Percentiles rank a stretch among this genome's conserved stretches.
Evolutionary conservation across 2,888 invertebrate genomes (phyloP).

Genomic region (Palloptera scutellata): DNA sequence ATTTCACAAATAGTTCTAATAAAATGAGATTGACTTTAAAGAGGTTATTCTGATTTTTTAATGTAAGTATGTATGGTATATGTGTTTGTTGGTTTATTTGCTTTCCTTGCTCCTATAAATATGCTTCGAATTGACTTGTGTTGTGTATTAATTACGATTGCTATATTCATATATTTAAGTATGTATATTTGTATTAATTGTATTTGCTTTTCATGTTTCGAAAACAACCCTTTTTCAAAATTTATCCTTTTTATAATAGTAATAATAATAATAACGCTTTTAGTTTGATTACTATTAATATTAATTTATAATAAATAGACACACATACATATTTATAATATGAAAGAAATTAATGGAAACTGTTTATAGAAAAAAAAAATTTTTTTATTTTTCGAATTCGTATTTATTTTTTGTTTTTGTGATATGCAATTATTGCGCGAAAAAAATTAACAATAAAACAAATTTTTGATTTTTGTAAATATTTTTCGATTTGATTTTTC

Average conservation of each 20-base stretch:
- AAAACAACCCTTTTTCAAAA: slow-evolving; percentile 28
- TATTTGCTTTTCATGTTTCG: slow-evolving; percentile 22
- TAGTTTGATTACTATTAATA: too few species aligned
- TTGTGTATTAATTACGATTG: slow-evolving; percentile 14
- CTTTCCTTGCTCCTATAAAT: slow-evolving; percentile 29
- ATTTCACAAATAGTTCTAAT: slow-evolving; percentile 34
- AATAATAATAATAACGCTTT: too few species aligned
- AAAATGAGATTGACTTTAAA: too few species aligned
- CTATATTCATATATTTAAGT: slow-evolving; percentile 14
- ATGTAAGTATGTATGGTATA: background rate
- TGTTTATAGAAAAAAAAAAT: too few species aligned
- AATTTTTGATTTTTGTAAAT: background rate
- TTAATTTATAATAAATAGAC: too few species aligned
- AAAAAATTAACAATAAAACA: background rate
- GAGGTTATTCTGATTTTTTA: background rate
- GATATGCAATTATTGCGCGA: background rate
- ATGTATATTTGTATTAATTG: slow-evolving; percentile 6
- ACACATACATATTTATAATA: too few species aligned
- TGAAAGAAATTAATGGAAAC: too few species aligned
- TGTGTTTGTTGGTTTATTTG: slow-evolving; percentile 18
- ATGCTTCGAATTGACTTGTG: slow-evolving; percentile 35
- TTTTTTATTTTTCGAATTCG: slow-evolving; percentile 16
- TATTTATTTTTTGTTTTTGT: slow-evolving; percentile 20
- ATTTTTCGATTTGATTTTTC: background rate
- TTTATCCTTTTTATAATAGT: background rate